Evolutionary conservation across 2,888 invertebrate genomes (phyloP), one percentile per base, ranked within the genome.

Genomic region (Melolontha melolontha): DNA sequence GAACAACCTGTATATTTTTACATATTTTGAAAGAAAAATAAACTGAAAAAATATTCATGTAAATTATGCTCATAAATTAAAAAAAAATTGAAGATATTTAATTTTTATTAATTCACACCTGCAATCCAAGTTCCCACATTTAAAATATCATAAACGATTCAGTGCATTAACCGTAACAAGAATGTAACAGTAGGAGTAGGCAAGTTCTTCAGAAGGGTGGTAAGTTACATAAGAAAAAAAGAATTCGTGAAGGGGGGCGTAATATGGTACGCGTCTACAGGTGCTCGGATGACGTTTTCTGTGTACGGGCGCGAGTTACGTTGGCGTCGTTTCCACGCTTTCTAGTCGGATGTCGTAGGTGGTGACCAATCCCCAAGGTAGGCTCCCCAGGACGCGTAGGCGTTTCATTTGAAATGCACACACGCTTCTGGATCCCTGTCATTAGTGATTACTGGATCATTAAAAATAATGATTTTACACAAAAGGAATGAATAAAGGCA

Each of bases 261-360:
- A 27, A 29, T 44, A 44, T 47, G 27, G 59, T 44, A 44, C 54
- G 40, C 40, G 40, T 54, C 11, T 59, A 59, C 59, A 59, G 59
- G 59, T 59, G 59, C 59, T 17, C 16, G 44, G 44, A 27, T 27
- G 29, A 44, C 44, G 59, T 59, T 59, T 42, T 44, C 34, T 8
- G 10, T 34, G 7, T 6, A 34, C 34, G 34, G 34, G 12, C 40
- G 41, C 22, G 17, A 5, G 29, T 44, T 11, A 44, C 59, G 59
- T 59, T 59, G 59, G 59, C 29, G 44, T 27, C 47, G 59, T 12
- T 59, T 59, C 59, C 59, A 59, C 59, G 59, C 59, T 59, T 44
- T 59, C 59, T 59, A 59, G 59, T 59, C 59, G 59, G 59, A 59
- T 59, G 59, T 44, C 59, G 59, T 59, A 59, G 59, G 59, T 27